phyloP scores from a whole-genome alignment of 2,113 vertebrate genomes.

The Sebastes schlegelii region DNA sequence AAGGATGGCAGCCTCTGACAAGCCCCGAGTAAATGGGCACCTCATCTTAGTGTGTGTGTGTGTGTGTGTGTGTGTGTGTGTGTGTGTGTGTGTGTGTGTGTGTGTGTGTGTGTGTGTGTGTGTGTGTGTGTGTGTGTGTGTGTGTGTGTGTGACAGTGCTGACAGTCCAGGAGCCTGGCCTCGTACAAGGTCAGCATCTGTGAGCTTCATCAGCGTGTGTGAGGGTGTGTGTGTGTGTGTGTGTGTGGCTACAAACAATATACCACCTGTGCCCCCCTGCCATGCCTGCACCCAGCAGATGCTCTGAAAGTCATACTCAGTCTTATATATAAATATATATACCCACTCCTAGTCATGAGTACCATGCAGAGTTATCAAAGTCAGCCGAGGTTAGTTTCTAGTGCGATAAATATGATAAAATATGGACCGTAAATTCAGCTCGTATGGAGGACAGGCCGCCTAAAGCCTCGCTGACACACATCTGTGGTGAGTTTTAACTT shows the following conservation, averaged over 20 bases:
- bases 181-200: slow-evolving; percentile 79
- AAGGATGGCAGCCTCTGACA: slow-evolving; percentile 71
- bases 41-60: slow-evolving; percentile 28
- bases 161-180: slow-evolving; percentile 77
- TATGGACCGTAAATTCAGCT: slow-evolving; percentile 68
- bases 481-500: background rate
- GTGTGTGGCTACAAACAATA: slow-evolving; percentile 74
- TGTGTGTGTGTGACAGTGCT: slow-evolving; percentile 70
- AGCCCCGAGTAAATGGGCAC: slow-evolving; percentile 68
- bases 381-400: slow-evolving; percentile 76
- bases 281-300: slow-evolving; percentile 78
- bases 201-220: slow-evolving; percentile 63
- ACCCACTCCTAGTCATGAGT: slow-evolving; percentile 49
- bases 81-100: background rate
- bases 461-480: slow-evolving; percentile 23
- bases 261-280: slow-evolving; percentile 81
- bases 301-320: slow-evolving; percentile 81
- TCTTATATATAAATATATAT: slow-evolving; percentile 38
- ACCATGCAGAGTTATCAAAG: slow-evolving; percentile 78
- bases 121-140: slow-evolving; percentile 37
- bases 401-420: slow-evolving; percentile 73
- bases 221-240: slow-evolving; percentile 46
- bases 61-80: background rate
- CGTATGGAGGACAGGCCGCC: slow-evolving; percentile 22
- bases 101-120: slow-evolving; percentile 23